These are phyloP conservation scores for Pitangus sulphuratus DNA, from an alignment of 2,797 vertebrate genomes.

Conservation along the genomic window DNA sequence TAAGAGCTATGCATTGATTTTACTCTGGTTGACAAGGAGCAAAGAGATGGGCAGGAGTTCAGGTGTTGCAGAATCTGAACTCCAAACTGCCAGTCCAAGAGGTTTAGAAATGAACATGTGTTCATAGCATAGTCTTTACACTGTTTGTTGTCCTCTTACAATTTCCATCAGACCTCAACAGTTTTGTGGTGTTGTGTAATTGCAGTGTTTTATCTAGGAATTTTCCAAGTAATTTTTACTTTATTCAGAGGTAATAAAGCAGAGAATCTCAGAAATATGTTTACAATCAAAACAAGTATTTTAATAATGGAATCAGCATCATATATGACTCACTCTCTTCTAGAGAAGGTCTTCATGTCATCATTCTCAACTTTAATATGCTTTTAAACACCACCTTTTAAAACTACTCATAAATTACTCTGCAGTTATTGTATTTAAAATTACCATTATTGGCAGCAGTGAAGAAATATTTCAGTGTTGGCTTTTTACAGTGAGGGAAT, in stretches of 20 bases:
- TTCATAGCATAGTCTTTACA: neutral
- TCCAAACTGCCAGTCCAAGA: neutral
- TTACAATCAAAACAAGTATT: neutral
- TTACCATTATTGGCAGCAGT: neutral
- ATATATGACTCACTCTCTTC: neutral
- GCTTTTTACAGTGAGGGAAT: conserved; percentile 1
- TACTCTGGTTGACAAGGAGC: neutral
- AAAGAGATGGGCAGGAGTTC: neutral
- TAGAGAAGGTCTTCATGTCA: neutral
- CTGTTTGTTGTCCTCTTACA: neutral
- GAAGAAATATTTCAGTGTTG: neutral
- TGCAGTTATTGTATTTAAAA: neutral
- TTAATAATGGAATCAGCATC: neutral
- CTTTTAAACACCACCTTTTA: neutral
- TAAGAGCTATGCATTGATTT: neutral
- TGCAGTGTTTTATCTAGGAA: neutral
- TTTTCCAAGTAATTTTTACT: neutral
- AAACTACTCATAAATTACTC: neutral
- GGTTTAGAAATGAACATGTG: neutral
- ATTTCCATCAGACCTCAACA: neutral
- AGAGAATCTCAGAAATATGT: neutral
- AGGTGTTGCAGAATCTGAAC: neutral
- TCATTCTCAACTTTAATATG: neutral
- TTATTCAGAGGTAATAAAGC: neutral
- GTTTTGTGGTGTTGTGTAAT: neutral